These are phyloP conservation scores for Apolygus lucorum DNA, from an alignment of 1,140 invertebrate genomes.

Conservation along the genomic window DNA sequence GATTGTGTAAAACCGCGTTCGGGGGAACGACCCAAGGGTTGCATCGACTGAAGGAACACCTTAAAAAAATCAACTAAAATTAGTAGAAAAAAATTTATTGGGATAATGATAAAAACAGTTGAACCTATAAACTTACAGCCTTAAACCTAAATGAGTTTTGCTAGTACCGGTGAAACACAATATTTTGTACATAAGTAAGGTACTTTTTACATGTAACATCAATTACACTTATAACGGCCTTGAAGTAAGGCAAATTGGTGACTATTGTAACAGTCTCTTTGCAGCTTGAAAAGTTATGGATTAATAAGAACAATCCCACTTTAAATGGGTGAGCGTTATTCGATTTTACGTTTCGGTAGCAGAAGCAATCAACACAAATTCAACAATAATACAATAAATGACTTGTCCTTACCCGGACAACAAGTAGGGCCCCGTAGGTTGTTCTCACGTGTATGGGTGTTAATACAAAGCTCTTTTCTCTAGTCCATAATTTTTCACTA, in stretches of 20 bases:
- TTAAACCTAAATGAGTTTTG: conserved; percentile 7
- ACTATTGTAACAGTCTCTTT: conserved; percentile 28
- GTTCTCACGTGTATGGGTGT: too few relatives aligned
- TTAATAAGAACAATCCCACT: neutral
- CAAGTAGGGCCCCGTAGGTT: conserved; percentile 2
- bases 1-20: too few relatives aligned
- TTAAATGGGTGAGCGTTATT: conserved; percentile 9
- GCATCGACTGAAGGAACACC: too few relatives aligned
- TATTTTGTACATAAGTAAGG: conserved; percentile 12
- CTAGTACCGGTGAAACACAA: conserved; percentile 9
- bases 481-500: too few relatives aligned
- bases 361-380: neutral
- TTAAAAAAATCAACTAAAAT: too few relatives aligned
- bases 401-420: neutral
- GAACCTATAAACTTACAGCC: neutral
- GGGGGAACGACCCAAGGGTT: too few relatives aligned
- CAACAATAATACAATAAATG: conserved; percentile 21
- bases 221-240: conserved; percentile 7
- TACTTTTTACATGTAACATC: conserved; percentile 5
- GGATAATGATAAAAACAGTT: neutral
- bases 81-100: too few relatives aligned
- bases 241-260: conserved; percentile 29
- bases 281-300: conserved; percentile 7
- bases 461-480: too few relatives aligned
- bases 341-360: neutral